phyloP scores from a whole-genome alignment of 2,888 invertebrate species.

The Cataglyphis livida region DNA sequence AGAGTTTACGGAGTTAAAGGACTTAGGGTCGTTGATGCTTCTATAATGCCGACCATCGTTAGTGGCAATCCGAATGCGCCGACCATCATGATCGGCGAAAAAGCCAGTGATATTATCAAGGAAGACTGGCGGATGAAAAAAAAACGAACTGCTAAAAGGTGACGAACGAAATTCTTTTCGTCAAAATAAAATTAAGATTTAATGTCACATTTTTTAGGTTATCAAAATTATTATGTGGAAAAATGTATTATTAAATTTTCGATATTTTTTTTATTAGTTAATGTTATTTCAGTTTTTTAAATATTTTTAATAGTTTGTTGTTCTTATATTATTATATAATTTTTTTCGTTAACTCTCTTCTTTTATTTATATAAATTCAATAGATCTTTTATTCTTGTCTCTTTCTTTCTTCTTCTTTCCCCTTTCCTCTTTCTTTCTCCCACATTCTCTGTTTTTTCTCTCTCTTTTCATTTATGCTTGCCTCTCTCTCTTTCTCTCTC shows the following conservation, averaged over 20 bases:
- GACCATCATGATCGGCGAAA: conserved; percentile 96
- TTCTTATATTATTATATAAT: background rate
- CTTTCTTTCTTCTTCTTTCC: background rate
- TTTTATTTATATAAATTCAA: background rate
- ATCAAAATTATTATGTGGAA: background rate
- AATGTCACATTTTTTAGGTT: background rate
- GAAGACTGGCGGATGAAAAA: conserved; percentile 89
- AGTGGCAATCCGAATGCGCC: conserved; percentile 97
- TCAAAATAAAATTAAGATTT: background rate
- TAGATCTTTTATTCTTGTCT: background rate
- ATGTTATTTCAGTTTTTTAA: background rate
- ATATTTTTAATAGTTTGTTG: background rate
- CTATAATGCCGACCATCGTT: conserved; percentile 95
- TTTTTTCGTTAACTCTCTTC: background rate
- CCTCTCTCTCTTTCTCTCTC: background rate
- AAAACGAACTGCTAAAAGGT: conserved; percentile 58
- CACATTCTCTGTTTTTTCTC: background rate
- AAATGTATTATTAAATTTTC: background rate
- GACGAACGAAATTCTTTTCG: conserved; percentile 11
- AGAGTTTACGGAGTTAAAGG: conserved; percentile 92
- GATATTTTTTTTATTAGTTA: background rate
- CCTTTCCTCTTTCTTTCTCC: background rate
- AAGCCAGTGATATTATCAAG: conserved; percentile 95
- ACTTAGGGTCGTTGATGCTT: conserved; percentile 93
- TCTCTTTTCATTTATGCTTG: background rate